Conservation (phyloP, 2,113 vertebrate species). For the Chaetura pelagica region DNA sequence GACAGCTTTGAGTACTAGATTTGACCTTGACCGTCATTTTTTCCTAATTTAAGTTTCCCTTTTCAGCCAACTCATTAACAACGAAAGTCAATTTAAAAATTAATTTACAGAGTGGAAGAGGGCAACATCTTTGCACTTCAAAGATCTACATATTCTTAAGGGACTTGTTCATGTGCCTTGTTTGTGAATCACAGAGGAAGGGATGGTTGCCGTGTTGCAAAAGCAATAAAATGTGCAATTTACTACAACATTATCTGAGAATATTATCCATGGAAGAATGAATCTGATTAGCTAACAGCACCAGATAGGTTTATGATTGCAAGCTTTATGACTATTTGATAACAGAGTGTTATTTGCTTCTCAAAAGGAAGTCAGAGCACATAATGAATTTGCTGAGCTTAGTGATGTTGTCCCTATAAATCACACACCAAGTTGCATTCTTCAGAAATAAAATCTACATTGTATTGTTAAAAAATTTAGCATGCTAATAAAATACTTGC, state of each 20-base stretch:
- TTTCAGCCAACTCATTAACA: neutral
- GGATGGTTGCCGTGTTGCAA: neutral
- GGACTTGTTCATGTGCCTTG: neutral
- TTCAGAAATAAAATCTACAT: neutral
- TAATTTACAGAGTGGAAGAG: neutral
- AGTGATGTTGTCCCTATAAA: constrained; percentile 14
- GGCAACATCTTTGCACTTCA: neutral
- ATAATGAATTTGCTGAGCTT: neutral
- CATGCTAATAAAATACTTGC: neutral
- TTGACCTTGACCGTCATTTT: neutral
- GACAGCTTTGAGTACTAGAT: neutral
- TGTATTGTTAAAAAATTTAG: neutral
- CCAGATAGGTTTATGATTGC: constrained; percentile 5
- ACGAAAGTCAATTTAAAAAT: neutral
- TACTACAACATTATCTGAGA: constrained; percentile 16
- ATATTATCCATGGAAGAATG: constrained; percentile 49
- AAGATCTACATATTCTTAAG: neutral
- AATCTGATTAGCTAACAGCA: constrained; percentile 50
- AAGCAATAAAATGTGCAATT: constrained; percentile 48
- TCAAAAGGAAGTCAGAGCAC: neutral
- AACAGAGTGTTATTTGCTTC: constrained; percentile 17
- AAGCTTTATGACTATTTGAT: constrained; percentile 45
- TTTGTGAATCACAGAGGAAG: neutral
- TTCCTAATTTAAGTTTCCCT: neutral
- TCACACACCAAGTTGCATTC: neutral